A percentile compares a stretch with the other conserved stretches of the same genome.
These are phyloP conservation scores for Azorinus chamasolen DNA, from an alignment of 2,888 invertebrate species.

Conservation along the genomic window DNA sequence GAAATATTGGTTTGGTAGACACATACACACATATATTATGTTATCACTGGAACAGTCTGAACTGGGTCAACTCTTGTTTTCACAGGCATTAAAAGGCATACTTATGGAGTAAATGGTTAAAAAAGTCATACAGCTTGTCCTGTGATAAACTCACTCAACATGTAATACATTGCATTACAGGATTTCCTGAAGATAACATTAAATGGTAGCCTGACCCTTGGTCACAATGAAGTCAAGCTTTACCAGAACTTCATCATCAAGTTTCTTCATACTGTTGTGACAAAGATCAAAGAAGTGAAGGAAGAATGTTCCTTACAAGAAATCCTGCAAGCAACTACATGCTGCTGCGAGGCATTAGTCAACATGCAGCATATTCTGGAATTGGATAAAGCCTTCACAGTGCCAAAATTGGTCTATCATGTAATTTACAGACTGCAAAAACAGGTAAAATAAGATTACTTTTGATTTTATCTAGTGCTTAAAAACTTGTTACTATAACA, in stretches of 20 bases:
- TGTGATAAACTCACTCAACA: no score
- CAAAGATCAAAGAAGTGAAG: background rate
- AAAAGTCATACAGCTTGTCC: no score
- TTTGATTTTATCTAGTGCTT: no score
- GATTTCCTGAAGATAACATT: no score
- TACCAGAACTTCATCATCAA: constrained; percentile 12
- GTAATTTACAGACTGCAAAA: constrained; percentile 4
- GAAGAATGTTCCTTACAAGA: background rate
- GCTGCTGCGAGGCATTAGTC: background rate
- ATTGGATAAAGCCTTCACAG: background rate
- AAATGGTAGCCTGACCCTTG: background rate
- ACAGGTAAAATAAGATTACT: constrained; percentile 7
- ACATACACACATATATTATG: no score
- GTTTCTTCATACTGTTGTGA: constrained; percentile 1
- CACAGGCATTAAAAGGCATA: no score
- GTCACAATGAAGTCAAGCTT: constrained; percentile 1
- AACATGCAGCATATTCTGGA: background rate
- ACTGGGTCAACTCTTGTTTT: no score
- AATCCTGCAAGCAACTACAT: background rate
- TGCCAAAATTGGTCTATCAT: constrained; percentile 11
- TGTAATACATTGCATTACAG: no score
- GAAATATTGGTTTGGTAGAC: no score
- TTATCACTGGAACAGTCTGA: no score
- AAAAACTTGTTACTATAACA: no score
- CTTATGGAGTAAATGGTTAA: no score